Evolutionary conservation across 2,113 vertebrate genomes (phyloP), one percentile per base, ranked within the genome.

Genomic region (Seriola rivoliana): DNA sequence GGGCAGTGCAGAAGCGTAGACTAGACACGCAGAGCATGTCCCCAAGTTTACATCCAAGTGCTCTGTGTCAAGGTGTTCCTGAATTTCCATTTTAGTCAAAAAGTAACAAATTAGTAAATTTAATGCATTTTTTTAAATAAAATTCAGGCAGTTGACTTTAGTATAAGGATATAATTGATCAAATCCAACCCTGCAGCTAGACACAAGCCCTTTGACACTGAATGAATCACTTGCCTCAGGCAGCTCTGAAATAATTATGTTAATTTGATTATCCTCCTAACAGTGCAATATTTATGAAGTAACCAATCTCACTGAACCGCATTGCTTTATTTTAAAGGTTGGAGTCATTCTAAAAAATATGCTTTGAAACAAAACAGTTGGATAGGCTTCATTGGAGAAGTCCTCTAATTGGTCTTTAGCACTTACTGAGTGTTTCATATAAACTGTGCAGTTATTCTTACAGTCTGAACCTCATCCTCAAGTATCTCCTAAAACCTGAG

Each of bases 401-500:
- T 78, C 21, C 40, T 84, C 16, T 82, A 90, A 91, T 88, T 86
- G 81, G 85, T 84, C 83, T 85, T 89, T 77, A 74, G 72, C 82
- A 81, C 89, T 86, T 70, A 54, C 74, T 81, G 80, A 84, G 64
- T 9, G n/a, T 81, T 86, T 87, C 48, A 65, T 84, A 82, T 70
- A 71, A 86, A 84, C 60, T 5, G n/a, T 42, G 29, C 60, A 63
- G 81, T 80, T 82, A 80, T 71, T 44, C 80, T 85, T 67, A 55
- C 69, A 44, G 81, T 42, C 65, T 70, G 21, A 84, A 75, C 64
- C 87, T 84, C 85, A 65, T 38, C 38, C 38, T 42, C 44, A 55
- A 74, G 82, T 65, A 83, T 88, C 87, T 77, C 82, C 87, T 90
- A 81, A 84, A 92, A 92, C 85, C 90, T 82, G 81, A 85, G 84